phyloP scores from a whole-genome alignment of 2,113 vertebrate genomes.

The Mobula birostris region DNA sequence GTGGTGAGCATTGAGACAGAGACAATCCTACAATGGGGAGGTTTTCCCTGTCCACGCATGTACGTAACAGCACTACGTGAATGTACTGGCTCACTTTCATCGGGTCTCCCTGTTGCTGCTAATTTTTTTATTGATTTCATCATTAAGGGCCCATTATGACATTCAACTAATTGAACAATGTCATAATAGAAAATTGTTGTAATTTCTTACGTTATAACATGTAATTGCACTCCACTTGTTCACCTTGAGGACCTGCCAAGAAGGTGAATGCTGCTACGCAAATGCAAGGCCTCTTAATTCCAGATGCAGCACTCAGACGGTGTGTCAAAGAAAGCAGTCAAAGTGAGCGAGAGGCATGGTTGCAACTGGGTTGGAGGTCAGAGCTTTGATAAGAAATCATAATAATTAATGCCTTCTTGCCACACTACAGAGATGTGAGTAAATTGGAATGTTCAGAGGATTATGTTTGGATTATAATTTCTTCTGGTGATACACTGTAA shows the following conservation, averaged over 20 bases:
- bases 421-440: neutral
- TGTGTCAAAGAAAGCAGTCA: neutral
- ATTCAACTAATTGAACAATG: constrained; percentile 14
- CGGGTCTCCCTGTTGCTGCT: neutral
- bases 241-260: neutral
- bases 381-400: neutral
- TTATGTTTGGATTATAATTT: neutral
- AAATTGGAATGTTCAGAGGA: neutral
- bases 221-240: neutral
- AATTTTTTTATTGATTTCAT: neutral
- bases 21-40: neutral
- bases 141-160: constrained; percentile 3
- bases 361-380: neutral
- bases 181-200: neutral
- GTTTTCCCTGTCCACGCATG: neutral
- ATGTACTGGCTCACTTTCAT: neutral
- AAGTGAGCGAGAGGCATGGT: neutral
- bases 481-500: neutral
- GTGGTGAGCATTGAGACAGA: neutral
- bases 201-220: neutral
- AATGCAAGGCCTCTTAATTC: neutral
- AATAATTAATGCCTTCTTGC: neutral
- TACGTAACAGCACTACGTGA: neutral
- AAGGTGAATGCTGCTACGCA: neutral
- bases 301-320: neutral